Conservation (phyloP, 1,140 invertebrate species). For the Lamellibrachia luymesi region DNA sequence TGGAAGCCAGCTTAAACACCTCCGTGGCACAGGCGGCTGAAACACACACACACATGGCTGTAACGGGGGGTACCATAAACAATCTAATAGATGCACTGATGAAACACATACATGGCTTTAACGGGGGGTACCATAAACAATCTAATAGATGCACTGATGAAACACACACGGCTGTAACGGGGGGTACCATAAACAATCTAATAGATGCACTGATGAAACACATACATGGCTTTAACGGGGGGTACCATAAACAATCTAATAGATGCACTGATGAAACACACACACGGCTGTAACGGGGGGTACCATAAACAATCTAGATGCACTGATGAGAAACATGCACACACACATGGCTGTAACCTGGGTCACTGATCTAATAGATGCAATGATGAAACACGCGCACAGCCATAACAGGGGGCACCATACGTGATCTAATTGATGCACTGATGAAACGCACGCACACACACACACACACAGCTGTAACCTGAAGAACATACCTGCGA, state of each 20-base stretch:
- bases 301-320: too few relatives aligned
- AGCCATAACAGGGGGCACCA: too few relatives aligned
- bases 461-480: background rate
- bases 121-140: background rate
- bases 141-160: background rate
- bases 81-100: background rate
- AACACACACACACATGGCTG: conserved; percentile 22
- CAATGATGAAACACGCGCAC: too few relatives aligned
- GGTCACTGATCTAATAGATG: too few relatives aligned
- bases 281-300: too few relatives aligned
- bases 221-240: background rate
- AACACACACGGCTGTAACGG: background rate
- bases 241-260: background rate
- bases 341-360: too few relatives aligned
- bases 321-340: too few relatives aligned
- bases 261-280: background rate
- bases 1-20: conserved; percentile 92
- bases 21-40: conserved; percentile 86
- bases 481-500: conserved; percentile 65
- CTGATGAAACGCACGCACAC: background rate
- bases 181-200: background rate
- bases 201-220: too few relatives aligned
- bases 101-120: background rate
- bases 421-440: too few relatives aligned
- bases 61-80: background rate